Conservation (phyloP, 1,140 invertebrate species). For the Mylabris phalerata region DNA sequence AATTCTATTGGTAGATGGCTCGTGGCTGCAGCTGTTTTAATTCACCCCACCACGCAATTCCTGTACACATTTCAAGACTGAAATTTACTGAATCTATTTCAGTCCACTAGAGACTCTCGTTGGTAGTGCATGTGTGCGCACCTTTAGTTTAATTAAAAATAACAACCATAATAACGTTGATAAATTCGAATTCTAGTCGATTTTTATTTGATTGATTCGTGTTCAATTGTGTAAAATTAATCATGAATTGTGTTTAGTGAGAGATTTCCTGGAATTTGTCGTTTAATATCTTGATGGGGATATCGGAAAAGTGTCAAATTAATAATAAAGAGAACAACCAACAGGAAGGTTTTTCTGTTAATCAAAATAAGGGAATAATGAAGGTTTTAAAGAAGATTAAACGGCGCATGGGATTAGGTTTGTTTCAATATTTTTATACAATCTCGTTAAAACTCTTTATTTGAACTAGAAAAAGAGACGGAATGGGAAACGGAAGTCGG, state of each 20-base stretch:
- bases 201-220: conserved; percentile 1
- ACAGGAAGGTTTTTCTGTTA: background rate
- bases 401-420: conserved; percentile 47
- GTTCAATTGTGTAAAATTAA: background rate
- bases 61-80: conserved; percentile 19
- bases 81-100: conserved; percentile 17
- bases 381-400: conserved; percentile 49
- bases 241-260: background rate
- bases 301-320: conserved; percentile 25
- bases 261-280: background rate
- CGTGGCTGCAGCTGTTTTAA: conserved; percentile 34
- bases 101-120: conserved; percentile 11
- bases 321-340: background rate
- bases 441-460: background rate
- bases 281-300: conserved; percentile 35
- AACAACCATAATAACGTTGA: background rate
- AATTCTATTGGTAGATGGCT: conserved; percentile 31
- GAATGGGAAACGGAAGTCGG: conserved; percentile 13
- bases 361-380: conserved; percentile 45
- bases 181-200: background rate
- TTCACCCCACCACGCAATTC: conserved; percentile 22
- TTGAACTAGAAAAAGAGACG: background rate
- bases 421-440: conserved; percentile 30
- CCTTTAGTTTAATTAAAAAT: background rate
- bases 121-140: background rate